Evolutionary conservation across 1,140 invertebrate genomes (phyloP).

Genomic region (Lepidurus arcticus): DNA sequence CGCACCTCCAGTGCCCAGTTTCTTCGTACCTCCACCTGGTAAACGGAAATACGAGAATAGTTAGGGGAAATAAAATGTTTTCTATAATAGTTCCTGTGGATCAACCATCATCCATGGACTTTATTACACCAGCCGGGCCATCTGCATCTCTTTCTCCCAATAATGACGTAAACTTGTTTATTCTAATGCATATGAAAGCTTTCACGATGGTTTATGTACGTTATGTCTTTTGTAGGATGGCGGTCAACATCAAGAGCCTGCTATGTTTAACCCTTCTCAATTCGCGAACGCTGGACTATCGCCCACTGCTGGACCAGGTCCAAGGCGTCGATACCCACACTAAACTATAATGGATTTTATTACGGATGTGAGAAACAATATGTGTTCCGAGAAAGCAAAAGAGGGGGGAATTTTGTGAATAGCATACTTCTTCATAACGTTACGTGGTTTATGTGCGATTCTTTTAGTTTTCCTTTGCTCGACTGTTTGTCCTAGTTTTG

Average conservation of each 20-base stretch:
- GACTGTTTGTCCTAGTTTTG: not conserved
- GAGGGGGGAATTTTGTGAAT: not conserved
- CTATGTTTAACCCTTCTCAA: constrained; percentile 44
- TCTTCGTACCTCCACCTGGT: constrained; percentile 7
- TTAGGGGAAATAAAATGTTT: not conserved
- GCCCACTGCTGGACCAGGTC: constrained; percentile 8
- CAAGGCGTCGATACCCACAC: constrained; percentile 32
- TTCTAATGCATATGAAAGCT: not conserved
- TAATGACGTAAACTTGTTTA: not conserved
- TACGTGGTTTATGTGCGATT: not conserved
- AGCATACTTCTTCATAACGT: not conserved
- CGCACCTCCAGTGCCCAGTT: constrained; percentile 22
- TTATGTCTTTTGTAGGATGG: not conserved
- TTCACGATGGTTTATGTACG: not conserved
- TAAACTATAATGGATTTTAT: constrained; percentile 15
- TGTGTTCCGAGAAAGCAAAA: not conserved
- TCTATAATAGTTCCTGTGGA: not conserved
- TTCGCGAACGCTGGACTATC: constrained; percentile 35
- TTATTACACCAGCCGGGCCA: not conserved
- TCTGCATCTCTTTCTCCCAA: not conserved
- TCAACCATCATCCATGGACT: not conserved
- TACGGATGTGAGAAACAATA: not conserved
- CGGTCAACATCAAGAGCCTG: constrained; percentile 36
- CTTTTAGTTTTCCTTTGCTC: not conserved
- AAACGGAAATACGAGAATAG: not conserved